These are phyloP conservation scores for Nymphalis c-album DNA, from an alignment of 2,888 invertebrate species.

Conservation along the genomic window DNA sequence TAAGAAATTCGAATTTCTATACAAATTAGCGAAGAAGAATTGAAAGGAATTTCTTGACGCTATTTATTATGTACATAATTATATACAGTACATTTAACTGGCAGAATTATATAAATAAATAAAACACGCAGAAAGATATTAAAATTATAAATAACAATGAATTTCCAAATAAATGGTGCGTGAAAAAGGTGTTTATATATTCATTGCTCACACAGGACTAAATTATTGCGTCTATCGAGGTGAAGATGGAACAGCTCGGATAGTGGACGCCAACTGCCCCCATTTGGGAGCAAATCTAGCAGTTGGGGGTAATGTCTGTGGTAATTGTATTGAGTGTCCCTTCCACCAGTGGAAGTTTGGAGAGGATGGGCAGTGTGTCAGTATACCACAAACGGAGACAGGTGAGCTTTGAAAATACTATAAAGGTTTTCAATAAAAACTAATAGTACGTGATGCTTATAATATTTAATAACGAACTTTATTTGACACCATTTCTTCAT, in stretches of 20 bases:
- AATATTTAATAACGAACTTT: too few species aligned
- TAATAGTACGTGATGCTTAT: too few species aligned
- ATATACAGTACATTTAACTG: too few species aligned
- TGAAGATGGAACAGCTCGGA: slow-evolving; percentile 82
- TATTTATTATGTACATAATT: too few species aligned
- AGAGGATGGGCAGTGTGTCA: slow-evolving; percentile 87
- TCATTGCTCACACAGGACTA: slow-evolving; percentile 72
- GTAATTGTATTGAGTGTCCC: slow-evolving; percentile 92
- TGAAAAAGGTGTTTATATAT: background rate
- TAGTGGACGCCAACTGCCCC: slow-evolving; percentile 93
- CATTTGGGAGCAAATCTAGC: slow-evolving; percentile 94
- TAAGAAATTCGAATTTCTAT: slow-evolving; percentile 40
- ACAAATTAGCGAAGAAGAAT: too few species aligned
- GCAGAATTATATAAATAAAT: too few species aligned
- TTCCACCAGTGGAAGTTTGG: slow-evolving; percentile 94
- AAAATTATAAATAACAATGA: too few species aligned
- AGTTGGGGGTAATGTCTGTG: slow-evolving; percentile 88
- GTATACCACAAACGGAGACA: slow-evolving; percentile 83
- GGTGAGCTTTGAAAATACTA: slow-evolving; percentile 46
- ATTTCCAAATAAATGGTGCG: too few species aligned
- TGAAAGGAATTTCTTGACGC: too few species aligned
- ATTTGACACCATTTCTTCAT: too few species aligned
- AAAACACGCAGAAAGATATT: too few species aligned
- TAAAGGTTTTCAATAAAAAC: too few species aligned
- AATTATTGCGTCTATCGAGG: slow-evolving; percentile 87